Evolutionary conservation across 1,140 invertebrate species (phyloP).

Genomic region (Colletes latitarsis): DNA sequence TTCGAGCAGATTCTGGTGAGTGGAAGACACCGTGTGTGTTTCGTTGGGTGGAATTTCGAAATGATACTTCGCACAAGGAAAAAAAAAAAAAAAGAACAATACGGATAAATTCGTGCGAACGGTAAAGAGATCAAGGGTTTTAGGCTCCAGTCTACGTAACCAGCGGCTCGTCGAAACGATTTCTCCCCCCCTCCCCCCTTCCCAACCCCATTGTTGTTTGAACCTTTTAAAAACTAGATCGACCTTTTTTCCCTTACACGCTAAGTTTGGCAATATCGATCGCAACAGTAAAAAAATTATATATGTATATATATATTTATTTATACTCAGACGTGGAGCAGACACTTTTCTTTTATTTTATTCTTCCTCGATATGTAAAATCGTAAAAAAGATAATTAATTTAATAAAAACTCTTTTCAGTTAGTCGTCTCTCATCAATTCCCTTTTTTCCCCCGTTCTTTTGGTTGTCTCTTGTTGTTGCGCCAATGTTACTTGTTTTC

Average conservation of each 20-base stretch:
- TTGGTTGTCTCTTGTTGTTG: background rate
- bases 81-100: background rate
- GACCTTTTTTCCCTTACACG: slow-evolving; percentile 39
- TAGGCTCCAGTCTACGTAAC: slow-evolving; percentile 48
- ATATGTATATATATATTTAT: slow-evolving; percentile 50
- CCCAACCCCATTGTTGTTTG: background rate
- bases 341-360: slow-evolving; percentile 18
- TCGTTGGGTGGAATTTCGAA: slow-evolving; percentile 38
- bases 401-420: slow-evolving; percentile 48
- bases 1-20: slow-evolving; percentile 5
- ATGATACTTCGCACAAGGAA: slow-evolving; percentile 16
- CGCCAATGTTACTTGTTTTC: too few relatives aligned
- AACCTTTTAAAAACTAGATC: slow-evolving; percentile 33
- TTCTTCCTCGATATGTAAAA: slow-evolving; percentile 46
- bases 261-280: slow-evolving; percentile 55
- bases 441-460: slow-evolving; percentile 10
- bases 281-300: slow-evolving; percentile 51
- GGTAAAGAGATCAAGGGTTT: slow-evolving; percentile 45
- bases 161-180: slow-evolving; percentile 39
- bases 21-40: slow-evolving; percentile 45
- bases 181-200: background rate
- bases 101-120: background rate
- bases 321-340: slow-evolving; percentile 48
- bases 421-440: slow-evolving; percentile 44
- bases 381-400: slow-evolving; percentile 53